Percentiles rank a stretch among this genome's conserved stretches.
Conservation (phyloP, 2,888 invertebrate species). For the Tethea ocularis region DNA sequence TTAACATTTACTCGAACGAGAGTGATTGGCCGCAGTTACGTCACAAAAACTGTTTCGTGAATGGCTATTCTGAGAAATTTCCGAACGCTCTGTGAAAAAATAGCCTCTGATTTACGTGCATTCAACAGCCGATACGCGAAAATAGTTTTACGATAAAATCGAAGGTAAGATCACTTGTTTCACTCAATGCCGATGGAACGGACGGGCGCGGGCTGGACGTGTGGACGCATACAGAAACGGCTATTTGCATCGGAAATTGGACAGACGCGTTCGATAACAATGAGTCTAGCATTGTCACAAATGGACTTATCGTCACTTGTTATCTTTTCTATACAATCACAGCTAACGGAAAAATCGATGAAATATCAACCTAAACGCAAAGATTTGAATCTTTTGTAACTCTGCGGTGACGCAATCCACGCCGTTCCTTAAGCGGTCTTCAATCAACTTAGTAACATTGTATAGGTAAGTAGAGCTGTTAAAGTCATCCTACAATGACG, state of each 20-base stretch:
- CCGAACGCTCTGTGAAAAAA: constrained; percentile 63
- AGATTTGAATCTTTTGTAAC: no score
- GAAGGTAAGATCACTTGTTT: constrained; percentile 49
- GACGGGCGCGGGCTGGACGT: constrained; percentile 23
- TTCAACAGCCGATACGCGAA: constrained; percentile 59
- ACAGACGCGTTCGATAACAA: constrained; percentile 25
- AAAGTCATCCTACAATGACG: no score
- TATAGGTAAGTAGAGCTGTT: no score
- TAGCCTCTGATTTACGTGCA: constrained; percentile 69
- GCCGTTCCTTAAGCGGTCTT: no score
- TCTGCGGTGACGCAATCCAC: no score
- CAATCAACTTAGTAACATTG: no score
- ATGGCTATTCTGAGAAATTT: constrained; percentile 68
- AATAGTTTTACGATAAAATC: constrained; percentile 72
- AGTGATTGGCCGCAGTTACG: constrained; percentile 41
- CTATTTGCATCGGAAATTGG: constrained; percentile 39
- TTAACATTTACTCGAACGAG: constrained; percentile 15
- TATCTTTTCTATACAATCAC: not conserved
- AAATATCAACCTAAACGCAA: no score
- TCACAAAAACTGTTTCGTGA: constrained; percentile 58
- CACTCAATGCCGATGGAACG: constrained; percentile 23
- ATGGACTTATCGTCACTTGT: not conserved
- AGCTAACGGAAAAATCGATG: no score
- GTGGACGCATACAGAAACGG: constrained; percentile 41
- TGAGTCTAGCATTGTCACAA: constrained; percentile 15